Base-by-base conservation (phyloP, 2,113 vertebrate genomes). In the Eulemur macaco region DNA sequence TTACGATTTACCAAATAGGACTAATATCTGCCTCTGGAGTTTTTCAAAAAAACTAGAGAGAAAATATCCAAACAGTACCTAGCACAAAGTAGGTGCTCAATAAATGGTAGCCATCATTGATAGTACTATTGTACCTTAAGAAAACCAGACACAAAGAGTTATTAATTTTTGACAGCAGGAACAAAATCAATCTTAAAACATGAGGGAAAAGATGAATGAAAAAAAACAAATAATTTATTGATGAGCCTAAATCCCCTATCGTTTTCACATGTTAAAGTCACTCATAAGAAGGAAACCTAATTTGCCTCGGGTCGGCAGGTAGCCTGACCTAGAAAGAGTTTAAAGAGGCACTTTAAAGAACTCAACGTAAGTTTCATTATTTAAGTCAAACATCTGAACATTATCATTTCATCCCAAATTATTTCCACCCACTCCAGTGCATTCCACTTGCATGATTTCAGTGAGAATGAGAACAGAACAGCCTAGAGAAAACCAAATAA, bases 391-490 rank as follows among this genome's bases (percentile, higher is more conserved):
- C 27, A n/a, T 37, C 21, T 7, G 91, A 76, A 64, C 83, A 64
- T 64, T 82, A 68, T 52, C 64, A 73, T 60, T 89, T 94, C 60
- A 85, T 27, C 50, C 74, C 34, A 64, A 52, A 82, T 86, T 81
- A 80, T 89, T 77, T 89, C 66, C 60, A 94, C 74, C 76, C 84
- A 64, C 71, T 89, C 77, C 71, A 17, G 47, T 25, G 71, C 92
- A 95, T 97, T 96, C 71, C 37, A 58, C 17, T 89, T 71, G 50
- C 69, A 86, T 91, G 77, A 95, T 54, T 82, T 84, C 14, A 88
- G 64, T 27, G 69, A 93, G 73, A 39, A 86, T 60, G 52, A 94
- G 54, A 92, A 81, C 12, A 10, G 39, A 73, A 93, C 8, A 8
- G 77, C 95, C 39, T 56, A 86, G 52, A 89, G 69, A 83, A 95